These are phyloP conservation scores for Tetragnatha montana DNA, from an alignment of 2,888 invertebrate genomes.

Conservation along the genomic window DNA sequence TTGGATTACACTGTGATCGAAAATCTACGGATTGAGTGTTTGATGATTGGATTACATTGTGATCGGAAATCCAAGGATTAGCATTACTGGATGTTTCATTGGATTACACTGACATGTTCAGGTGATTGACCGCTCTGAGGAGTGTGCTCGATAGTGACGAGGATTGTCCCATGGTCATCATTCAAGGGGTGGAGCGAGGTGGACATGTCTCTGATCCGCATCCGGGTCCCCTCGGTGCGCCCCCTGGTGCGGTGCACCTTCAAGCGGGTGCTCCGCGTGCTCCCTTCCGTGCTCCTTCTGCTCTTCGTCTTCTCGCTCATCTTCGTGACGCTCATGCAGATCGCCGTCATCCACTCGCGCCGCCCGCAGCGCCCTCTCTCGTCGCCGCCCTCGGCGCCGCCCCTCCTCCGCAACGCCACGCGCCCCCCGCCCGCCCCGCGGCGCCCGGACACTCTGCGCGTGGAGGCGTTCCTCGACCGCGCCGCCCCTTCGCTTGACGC, in stretches of 20 bases:
- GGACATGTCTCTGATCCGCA: conserved; percentile 64
- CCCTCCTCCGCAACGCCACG: conserved; percentile 15
- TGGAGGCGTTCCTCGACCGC: conserved; percentile 72
- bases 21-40: too few relatives aligned
- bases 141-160: not conserved
- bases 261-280: conserved; percentile 71
- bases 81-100: too few relatives aligned
- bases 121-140: not conserved
- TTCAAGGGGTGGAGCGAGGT: too few relatives aligned
- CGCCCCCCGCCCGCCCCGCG: conserved; percentile 22
- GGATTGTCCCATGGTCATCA: not conserved
- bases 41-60: too few relatives aligned
- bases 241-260: conserved; percentile 72
- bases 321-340: conserved; percentile 73
- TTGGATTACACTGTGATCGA: too few relatives aligned
- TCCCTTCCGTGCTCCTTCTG: conserved; percentile 72
- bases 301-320: conserved; percentile 73
- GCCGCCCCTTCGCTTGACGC: conserved; percentile 71
- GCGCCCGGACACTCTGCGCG: conserved; percentile 70
- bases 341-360: conserved; percentile 73
- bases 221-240: conserved; percentile 72
- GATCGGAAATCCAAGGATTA: too few relatives aligned
- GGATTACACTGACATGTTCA: too few relatives aligned
- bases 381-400: conserved; percentile 42
- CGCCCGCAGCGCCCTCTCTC: conserved; percentile 47